Evolutionary conservation across 2,113 vertebrate species (phyloP).

Genomic region (Hyperopisus bebe): DNA sequence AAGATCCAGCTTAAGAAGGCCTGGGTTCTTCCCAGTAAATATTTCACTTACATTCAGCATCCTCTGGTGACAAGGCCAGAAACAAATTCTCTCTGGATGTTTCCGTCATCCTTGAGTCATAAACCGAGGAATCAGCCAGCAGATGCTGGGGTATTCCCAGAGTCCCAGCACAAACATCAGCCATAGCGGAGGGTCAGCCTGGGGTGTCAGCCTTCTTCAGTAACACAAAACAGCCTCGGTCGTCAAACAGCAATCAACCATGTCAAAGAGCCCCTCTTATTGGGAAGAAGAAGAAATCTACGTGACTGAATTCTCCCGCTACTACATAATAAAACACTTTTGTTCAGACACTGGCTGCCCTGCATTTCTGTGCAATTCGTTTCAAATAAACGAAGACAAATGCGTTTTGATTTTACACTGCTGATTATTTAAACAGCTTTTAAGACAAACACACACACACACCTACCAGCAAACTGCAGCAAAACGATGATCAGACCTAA

Average conservation of each 20-base stretch:
- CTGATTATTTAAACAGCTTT: background rate
- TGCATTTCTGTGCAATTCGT: background rate
- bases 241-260: background rate
- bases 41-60: conserved; percentile 65
- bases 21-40: background rate
- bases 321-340: background rate
- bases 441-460: background rate
- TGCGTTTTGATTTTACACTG: background rate
- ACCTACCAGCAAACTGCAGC: background rate
- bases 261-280: background rate
- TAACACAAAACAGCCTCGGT: background rate
- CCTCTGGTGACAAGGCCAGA: conserved; percentile 51
- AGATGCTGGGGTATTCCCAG: conserved; percentile 66
- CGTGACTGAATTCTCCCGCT: background rate
- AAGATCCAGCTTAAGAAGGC: background rate
- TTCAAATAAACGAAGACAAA: background rate
- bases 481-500: background rate
- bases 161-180: conserved; percentile 69
- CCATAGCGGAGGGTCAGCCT: conserved; percentile 60
- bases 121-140: conserved; percentile 79
- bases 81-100: conserved; percentile 72
- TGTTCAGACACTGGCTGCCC: background rate
- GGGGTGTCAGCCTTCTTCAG: conserved; percentile 8
- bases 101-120: conserved; percentile 78
- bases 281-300: background rate